Evolutionary conservation across 2,797 vertebrate species (phyloP), one percentile per base, ranked within the genome.

Genomic region (Schizopygopsis pylzovi): DNA sequence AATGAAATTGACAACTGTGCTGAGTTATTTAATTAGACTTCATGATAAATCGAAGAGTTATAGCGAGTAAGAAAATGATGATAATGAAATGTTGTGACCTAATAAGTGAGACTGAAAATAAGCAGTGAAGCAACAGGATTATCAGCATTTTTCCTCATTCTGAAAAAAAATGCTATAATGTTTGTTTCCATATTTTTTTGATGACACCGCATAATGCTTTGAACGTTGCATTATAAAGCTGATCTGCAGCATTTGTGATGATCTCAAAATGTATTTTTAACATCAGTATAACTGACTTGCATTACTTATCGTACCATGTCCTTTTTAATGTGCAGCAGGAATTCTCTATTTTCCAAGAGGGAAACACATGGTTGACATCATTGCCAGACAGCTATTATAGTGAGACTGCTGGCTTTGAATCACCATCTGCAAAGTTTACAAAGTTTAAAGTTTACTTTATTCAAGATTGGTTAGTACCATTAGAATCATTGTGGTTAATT

Each of bases 1-100:
- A 86, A 82, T 86, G 61, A 45, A 73, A 85, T 83, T 83, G 18
- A 72, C 76, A 85, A 82, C 33, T 6, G 79, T 63, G 63, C 28
- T 79, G 39, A 84, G 11, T 22, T 52, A 43, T 56, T 65, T 33
- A 41, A 70, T 65, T 54, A 59, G 41, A 37, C 28, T 65, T 52
- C 11, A 65, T 81, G 39, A 70, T 1, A 25, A 67, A 85, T 49
- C 7, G 47, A 56, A n/a, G 33, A 39, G 28, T 49, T 54, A 20
- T 1, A 41, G 37, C 25, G 13, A 52, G 20, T 1, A n/a, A 41
- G 2, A 47, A 80, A 37, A 76, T 9, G 4, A 52, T 18, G 4
- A 59, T 4, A 70, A 67, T 0, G 0, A 13, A 45, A 63, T 22
- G 1, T 6, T 54, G n/a, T 20, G 41, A 76, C 22, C 7, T 39